These are phyloP conservation scores for Dione vanillae DNA, from an alignment of 2,888 invertebrate genomes.

Conservation along the genomic window DNA sequence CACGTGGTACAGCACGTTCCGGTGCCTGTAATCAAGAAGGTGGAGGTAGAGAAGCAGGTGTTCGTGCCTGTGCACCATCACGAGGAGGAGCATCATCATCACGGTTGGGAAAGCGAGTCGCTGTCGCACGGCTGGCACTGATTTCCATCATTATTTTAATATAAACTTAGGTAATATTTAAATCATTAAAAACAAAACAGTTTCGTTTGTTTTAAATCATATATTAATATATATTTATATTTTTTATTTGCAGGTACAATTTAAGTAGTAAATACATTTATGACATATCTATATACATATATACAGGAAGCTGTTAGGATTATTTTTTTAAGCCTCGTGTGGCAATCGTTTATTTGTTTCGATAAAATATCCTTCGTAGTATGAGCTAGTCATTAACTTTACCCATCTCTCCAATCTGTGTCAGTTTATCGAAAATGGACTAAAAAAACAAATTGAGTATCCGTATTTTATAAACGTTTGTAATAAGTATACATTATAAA, in stretches of 20 bases:
- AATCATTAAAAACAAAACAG: neutral
- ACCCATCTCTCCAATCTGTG: neutral
- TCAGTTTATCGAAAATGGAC: neutral
- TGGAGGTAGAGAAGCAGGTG: conserved; percentile 75
- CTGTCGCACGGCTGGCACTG: conserved; percentile 81
- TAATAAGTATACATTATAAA: conserved; percentile 23
- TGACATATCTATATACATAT: neutral
- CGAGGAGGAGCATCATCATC: conserved; percentile 59
- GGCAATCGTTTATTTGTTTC: conserved; percentile 7
- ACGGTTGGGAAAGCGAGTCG: conserved; percentile 79
- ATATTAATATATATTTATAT: neutral
- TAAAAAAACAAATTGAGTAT: neutral
- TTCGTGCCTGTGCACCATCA: conserved; percentile 69
- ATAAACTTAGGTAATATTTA: conserved; percentile 61
- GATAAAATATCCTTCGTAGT: conserved; percentile 8
- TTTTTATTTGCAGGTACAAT: conserved; percentile 40
- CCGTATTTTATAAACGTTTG: conserved; percentile 1
- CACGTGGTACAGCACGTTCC: conserved; percentile 72
- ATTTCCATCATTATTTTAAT: conserved; percentile 49
- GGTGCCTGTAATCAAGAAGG: conserved; percentile 70
- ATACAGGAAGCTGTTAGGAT: neutral
- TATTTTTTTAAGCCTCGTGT: neutral
- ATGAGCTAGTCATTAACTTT: conserved; percentile 19
- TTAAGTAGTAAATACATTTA: conserved; percentile 35
- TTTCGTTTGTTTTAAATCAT: neutral